phyloP scores from a whole-genome alignment of 1,140 invertebrate species.

The Maconellicoccus hirsutus region DNA sequence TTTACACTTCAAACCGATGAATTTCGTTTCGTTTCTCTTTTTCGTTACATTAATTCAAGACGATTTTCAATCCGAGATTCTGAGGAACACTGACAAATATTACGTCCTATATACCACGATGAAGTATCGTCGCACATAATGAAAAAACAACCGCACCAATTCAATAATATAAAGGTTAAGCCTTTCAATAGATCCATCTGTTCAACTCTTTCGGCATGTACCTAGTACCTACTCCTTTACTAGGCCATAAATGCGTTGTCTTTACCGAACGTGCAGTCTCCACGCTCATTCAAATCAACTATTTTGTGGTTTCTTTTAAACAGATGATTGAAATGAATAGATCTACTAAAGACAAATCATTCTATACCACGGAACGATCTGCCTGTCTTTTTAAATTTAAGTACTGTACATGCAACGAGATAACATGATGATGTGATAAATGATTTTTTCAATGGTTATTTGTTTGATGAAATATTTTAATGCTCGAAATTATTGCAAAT shows the following conservation, averaged over 20 bases:
- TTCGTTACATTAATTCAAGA: too few species aligned
- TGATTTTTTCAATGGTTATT: background rate
- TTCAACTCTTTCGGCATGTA: slow-evolving; percentile 19
- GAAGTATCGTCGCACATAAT: background rate
- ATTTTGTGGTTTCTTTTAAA: slow-evolving; percentile 20
- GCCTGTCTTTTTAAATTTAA: slow-evolving; percentile 14
- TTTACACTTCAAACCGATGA: too few species aligned
- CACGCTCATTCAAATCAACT: slow-evolving; percentile 20
- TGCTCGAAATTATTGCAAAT: too few species aligned
- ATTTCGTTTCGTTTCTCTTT: too few species aligned
- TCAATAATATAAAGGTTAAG: slow-evolving; percentile 13
- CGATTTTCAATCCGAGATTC: background rate
- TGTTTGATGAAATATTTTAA: too few species aligned
- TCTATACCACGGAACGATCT: background rate
- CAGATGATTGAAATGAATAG: slow-evolving; percentile 17
- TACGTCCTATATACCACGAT: background rate
- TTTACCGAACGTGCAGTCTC: slow-evolving; percentile 12
- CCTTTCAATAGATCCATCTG: slow-evolving; percentile 20
- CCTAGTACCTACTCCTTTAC: background rate
- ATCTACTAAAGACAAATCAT: slow-evolving; percentile 13
- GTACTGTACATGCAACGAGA: background rate
- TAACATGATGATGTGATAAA: slow-evolving; percentile 9
- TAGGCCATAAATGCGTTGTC: background rate
- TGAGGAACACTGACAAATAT: background rate
- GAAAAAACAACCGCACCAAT: background rate